Conservation (phyloP, 2,888 invertebrate species). For the Dichetophora obliterata region DNA sequence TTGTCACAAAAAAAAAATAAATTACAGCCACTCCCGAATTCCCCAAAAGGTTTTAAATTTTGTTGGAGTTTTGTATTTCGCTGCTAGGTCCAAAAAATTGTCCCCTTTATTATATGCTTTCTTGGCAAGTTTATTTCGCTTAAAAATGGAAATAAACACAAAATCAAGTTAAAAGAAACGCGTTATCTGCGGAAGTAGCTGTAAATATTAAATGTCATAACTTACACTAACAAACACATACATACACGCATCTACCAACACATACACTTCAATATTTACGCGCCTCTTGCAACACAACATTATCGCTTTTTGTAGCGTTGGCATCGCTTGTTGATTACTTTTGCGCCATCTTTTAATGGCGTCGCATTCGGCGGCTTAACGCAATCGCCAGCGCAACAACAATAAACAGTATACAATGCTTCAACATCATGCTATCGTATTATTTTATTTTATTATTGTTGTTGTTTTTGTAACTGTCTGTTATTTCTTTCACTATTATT, state of each 20-base stretch:
- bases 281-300: not conserved
- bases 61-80: not conserved
- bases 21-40: not conserved
- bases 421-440: no score
- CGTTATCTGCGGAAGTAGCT: not conserved
- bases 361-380: slow-evolving; percentile 18
- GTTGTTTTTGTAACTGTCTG: not conserved
- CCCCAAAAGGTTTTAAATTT: not conserved
- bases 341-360: slow-evolving; percentile 24
- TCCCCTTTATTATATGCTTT: not conserved
- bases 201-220: slow-evolving; percentile 4
- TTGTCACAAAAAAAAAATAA: not conserved
- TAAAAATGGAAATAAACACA: not conserved
- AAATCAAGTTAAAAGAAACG: not conserved
- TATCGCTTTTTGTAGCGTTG: slow-evolving; percentile 6
- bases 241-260: not conserved
- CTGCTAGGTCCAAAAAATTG: not conserved
- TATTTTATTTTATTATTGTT: not conserved
- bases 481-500: not conserved
- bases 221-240: not conserved
- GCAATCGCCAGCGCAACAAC: not conserved
- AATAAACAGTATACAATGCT: slow-evolving; percentile 15
- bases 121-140: not conserved
- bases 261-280: not conserved
- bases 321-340: slow-evolving; percentile 9